Conservation (phyloP, 2,888 invertebrate species). For the Melanophora roralis region DNA sequence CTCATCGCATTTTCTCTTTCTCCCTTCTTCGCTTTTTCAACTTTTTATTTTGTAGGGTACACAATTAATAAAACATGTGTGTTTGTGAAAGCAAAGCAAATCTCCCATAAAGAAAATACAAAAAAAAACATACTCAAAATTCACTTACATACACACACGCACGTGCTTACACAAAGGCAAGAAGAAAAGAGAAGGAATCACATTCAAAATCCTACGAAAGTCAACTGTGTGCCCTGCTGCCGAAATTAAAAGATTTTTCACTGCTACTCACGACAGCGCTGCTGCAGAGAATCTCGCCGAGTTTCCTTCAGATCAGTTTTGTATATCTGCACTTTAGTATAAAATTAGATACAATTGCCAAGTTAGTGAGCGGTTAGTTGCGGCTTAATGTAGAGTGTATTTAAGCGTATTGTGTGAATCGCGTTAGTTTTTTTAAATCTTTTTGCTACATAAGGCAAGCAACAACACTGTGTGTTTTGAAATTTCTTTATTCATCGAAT, state of each 20-base stretch:
- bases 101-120: slow-evolving; percentile 52
- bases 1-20: slow-evolving; percentile 31
- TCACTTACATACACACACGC: not conserved
- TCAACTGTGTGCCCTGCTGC: slow-evolving; percentile 38
- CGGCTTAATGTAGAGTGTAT: slow-evolving; percentile 58
- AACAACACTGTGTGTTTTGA: slow-evolving; percentile 39
- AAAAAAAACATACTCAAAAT: slow-evolving; percentile 27
- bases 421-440: slow-evolving; percentile 15
- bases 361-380: slow-evolving; percentile 62
- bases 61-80: slow-evolving; percentile 40
- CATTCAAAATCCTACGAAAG: slow-evolving; percentile 53
- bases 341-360: slow-evolving; percentile 56
- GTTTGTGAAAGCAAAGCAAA: slow-evolving; percentile 52
- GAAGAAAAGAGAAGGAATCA: slow-evolving; percentile 53
- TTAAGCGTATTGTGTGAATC: slow-evolving; percentile 38
- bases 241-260: slow-evolving; percentile 47
- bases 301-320: slow-evolving; percentile 58
- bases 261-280: not conserved
- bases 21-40: not conserved
- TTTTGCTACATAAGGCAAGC: slow-evolving; percentile 35
- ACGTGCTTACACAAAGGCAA: slow-evolving; percentile 4
- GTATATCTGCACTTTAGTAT: slow-evolving; percentile 52
- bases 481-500: slow-evolving; percentile 9
- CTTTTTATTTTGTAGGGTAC: no score
- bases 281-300: slow-evolving; percentile 18